phyloP scores from a whole-genome alignment of 2,888 invertebrate genomes.

The Caenorhabditis parvicauda region DNA sequence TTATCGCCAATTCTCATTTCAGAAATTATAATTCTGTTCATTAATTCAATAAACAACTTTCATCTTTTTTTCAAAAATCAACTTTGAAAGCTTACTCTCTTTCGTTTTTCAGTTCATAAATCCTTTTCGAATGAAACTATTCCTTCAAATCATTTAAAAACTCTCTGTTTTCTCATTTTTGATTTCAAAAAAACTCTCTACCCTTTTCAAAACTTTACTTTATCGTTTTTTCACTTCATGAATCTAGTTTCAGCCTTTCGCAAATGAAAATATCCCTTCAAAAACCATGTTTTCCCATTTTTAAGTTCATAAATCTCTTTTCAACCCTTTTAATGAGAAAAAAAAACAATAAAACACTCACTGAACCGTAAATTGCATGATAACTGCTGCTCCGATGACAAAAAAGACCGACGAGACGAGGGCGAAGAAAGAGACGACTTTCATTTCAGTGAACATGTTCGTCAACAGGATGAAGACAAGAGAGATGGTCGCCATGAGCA shows the following conservation, averaged over 20 bases:
- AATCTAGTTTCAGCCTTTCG: no score
- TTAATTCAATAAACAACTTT: background rate
- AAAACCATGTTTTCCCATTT: background rate
- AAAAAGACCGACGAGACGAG: constrained; percentile 62
- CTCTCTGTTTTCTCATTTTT: background rate
- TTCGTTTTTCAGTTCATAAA: background rate
- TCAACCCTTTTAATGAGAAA: background rate
- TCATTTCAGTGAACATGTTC: constrained; percentile 60
- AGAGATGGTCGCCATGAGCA: constrained; percentile 56
- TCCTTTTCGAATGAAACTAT: background rate
- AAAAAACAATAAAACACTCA: constrained; percentile 10
- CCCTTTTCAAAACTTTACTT: background rate
- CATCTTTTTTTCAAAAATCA: no score
- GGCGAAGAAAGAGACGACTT: constrained; percentile 56
- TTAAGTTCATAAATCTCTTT: background rate
- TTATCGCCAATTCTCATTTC: no score
- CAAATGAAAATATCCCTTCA: background rate
- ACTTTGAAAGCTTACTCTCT: no score
- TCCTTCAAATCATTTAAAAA: background rate
- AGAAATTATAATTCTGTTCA: no score
- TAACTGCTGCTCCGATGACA: constrained; percentile 56
- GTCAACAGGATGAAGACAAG: constrained; percentile 54
- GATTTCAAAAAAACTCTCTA: background rate
- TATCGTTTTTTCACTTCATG: no score
- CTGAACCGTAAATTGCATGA: constrained; percentile 59